phyloP scores from a whole-genome alignment of 2,113 vertebrate species.

The Saguinus imperator region DNA sequence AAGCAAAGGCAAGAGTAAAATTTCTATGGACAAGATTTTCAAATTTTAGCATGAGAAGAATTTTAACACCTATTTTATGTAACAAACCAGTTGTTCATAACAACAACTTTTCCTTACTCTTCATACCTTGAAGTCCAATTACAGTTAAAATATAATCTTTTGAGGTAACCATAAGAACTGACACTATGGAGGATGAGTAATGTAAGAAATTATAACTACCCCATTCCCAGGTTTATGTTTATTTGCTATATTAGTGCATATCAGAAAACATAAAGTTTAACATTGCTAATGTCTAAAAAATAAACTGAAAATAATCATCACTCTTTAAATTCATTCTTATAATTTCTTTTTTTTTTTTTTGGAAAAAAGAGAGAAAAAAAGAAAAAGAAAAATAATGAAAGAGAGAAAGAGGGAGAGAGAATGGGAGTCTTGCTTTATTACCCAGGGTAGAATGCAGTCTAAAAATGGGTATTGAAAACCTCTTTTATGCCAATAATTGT shows the following conservation, averaged over 20 bases:
- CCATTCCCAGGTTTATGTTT: neutral
- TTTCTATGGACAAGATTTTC: neutral
- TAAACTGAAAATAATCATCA: neutral
- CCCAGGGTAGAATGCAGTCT: too few relatives aligned
- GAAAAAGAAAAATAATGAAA: too few relatives aligned
- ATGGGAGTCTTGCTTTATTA: too few relatives aligned
- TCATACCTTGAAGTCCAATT: constrained; percentile 14
- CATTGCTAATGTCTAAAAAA: constrained; percentile 32
- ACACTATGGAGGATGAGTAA: neutral
- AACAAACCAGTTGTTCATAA: constrained; percentile 14
- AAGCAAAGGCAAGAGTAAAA: constrained; percentile 56
- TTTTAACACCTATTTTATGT: constrained; percentile 45
- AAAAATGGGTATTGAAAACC: too few relatives aligned
- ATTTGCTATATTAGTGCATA: constrained; percentile 19
- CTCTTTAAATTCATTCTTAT: neutral
- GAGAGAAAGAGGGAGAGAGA: too few relatives aligned
- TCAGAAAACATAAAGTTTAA: constrained; percentile 30
- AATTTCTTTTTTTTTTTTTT: neutral
- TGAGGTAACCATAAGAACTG: constrained; percentile 20
- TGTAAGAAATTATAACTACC: constrained; percentile 20
- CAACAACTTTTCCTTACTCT: neutral
- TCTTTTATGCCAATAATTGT: too few relatives aligned
- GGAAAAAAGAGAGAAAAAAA: too few relatives aligned
- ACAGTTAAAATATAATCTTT: neutral
- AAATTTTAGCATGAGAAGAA: constrained; percentile 40